These are phyloP conservation scores for Arrhopalites spinosus DNA, from an alignment of 2,888 invertebrate species.

Conservation along the genomic window DNA sequence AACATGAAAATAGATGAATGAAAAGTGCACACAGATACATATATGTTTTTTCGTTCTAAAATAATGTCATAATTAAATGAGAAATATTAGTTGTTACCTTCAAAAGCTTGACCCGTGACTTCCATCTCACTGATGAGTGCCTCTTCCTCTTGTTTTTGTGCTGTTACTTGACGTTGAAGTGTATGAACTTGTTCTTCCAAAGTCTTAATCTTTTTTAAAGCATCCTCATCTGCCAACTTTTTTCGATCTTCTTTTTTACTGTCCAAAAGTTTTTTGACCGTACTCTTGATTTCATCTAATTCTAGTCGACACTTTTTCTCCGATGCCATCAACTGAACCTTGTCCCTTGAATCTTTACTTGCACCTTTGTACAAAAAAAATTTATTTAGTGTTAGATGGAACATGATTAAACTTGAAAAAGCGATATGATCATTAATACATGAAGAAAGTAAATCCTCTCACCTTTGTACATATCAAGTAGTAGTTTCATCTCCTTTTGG, in stretches of 20 bases:
- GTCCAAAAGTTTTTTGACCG: slow-evolving; percentile 84
- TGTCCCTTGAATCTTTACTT: slow-evolving; percentile 93
- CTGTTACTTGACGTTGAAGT: slow-evolving; percentile 60
- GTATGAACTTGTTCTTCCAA: slow-evolving; percentile 78
- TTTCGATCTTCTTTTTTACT: slow-evolving; percentile 88
- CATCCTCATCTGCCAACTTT: slow-evolving; percentile 92
- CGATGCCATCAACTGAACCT: slow-evolving; percentile 93
- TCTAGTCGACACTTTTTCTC: slow-evolving; percentile 90
- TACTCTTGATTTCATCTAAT: slow-evolving; percentile 83
- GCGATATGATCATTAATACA: too few species aligned
- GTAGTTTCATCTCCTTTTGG: slow-evolving; percentile 90
- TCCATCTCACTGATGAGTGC: slow-evolving; percentile 98
- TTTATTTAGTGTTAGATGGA: too few species aligned
- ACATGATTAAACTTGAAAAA: too few species aligned
- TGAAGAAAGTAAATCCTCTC: too few species aligned
- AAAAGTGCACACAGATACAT: too few species aligned
- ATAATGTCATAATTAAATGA: too few species aligned
- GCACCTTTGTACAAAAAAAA: slow-evolving; percentile 72
- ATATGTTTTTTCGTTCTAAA: too few species aligned
- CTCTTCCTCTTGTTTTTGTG: slow-evolving; percentile 82
- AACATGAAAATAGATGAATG: too few species aligned
- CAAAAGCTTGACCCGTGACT: slow-evolving; percentile 97
- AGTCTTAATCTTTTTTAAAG: slow-evolving; percentile 88
- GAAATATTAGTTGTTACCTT: too few species aligned
- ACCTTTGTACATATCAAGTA: slow-evolving; percentile 87